A percentile compares a stretch with the other conserved stretches of the same genome.
phyloP scores from a whole-genome alignment of 2,797 vertebrate species.

The Sparus aurata region DNA sequence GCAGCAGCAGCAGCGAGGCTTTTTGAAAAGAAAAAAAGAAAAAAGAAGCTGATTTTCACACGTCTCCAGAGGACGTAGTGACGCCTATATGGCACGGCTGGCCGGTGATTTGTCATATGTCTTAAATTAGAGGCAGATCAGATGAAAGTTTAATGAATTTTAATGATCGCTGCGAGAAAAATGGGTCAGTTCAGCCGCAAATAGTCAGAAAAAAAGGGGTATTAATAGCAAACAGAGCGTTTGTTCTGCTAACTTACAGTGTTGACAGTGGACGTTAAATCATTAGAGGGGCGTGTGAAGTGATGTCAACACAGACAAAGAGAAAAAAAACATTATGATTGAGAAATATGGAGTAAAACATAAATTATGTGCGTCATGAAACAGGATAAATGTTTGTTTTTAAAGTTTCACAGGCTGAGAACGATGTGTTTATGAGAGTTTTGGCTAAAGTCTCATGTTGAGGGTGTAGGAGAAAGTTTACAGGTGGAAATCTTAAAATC shows the following conservation, averaged over 20 bases:
- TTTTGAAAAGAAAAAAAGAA: neutral
- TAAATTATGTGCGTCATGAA: no score
- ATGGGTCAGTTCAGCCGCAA: constrained; percentile 63
- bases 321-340: neutral
- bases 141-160: constrained; percentile 77
- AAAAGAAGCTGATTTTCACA: constrained; percentile 23
- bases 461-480: no score
- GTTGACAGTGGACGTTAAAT: neutral
- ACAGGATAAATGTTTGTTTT: no score
- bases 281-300: neutral
- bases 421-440: no score
- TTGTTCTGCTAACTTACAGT: neutral
- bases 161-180: constrained; percentile 67
- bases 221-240: constrained; percentile 37
- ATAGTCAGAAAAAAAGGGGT: constrained; percentile 28
- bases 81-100: constrained; percentile 38
- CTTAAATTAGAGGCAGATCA: constrained; percentile 75
- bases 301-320: neutral
- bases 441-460: no score
- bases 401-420: no score
- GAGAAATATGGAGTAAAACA: neutral
- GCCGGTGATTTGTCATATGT: constrained; percentile 68
- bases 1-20: neutral
- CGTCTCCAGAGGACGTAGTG: constrained; percentile 53
- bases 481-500: no score